Evolutionary conservation across 2,113 vertebrate species (phyloP), one percentile per base, ranked within the genome.

Genomic region (Scopus umbretta): DNA sequence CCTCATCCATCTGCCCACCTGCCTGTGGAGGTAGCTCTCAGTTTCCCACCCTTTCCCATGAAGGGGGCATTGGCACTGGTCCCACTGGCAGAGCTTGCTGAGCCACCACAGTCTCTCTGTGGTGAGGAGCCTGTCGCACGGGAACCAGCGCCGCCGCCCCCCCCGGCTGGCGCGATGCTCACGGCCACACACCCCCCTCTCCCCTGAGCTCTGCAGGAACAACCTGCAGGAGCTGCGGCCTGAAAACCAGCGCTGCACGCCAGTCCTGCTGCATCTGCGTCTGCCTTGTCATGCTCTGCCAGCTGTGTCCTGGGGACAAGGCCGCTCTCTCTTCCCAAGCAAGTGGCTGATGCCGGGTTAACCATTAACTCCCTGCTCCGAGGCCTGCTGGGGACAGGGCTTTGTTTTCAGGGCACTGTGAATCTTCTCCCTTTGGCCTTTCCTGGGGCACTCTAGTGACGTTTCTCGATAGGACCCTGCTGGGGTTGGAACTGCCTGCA

Each of bases 111-210:
- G 38, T 59, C 6, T 55, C 32, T 53, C 36, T 47, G 12, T n/a
- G 49, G 38, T 19, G 12, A 80, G 56, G 56, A 70, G 43, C 21
- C 34, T 50, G 49, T n/a, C 1, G 0, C 49, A 29, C 40, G 36
- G 66, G 34, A 63, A 49, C 34, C 36, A 40, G 65, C 76, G n/a
- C 50, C 10, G 1, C 42, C 27, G 12, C 0, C 5, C 8, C 8
- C 45, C 52, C 23, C 1, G 1, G 21, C 20, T 42, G 61, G 4
- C 3, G 1, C 1, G 2, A 14, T 1, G 7, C 50, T 32, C 3
- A 1, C 1, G 3, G 53, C 53, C n/a, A 36, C 27, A 8, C 22
- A 5, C 20, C 26, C 22, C 45, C 49, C 27, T 38, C 21, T 49
- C 27, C 53, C 21, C 27, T 9, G 38, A 62, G 75, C 19, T 42